These are phyloP conservation scores for Acleris sparsana DNA, from an alignment of 2,888 invertebrate species.

Conservation along the genomic window DNA sequence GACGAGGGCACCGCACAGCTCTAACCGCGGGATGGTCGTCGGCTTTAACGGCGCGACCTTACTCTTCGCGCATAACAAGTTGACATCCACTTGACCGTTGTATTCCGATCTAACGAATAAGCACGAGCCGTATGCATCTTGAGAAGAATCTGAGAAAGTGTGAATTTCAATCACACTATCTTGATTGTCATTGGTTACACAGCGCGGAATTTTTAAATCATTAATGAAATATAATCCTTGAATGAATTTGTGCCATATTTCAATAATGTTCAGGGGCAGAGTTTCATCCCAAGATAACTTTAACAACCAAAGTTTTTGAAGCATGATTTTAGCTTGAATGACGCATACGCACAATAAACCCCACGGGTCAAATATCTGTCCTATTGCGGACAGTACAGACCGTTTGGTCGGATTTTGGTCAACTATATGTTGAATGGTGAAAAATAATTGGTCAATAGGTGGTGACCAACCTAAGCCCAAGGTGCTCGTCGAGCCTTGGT, in stretches of 20 bases:
- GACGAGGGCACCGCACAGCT: conserved; percentile 31
- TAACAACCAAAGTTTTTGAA: conserved; percentile 27
- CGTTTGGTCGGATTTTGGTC: conserved; percentile 21
- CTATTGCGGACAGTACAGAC: conserved; percentile 26
- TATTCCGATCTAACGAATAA: conserved; percentile 13
- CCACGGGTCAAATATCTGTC: conserved; percentile 29
- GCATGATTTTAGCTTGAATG: conserved; percentile 27
- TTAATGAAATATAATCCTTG: not conserved
- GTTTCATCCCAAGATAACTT: conserved; percentile 18
- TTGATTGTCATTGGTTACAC: conserved; percentile 2
- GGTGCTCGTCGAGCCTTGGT: conserved; percentile 13
- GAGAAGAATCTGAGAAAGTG: conserved; percentile 21
- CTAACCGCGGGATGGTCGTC: conserved; percentile 33
- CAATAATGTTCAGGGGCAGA: conserved; percentile 1
- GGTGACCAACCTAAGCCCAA: conserved; percentile 24
- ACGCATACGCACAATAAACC: conserved; percentile 25
- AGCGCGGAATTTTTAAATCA: conserved; percentile 1
- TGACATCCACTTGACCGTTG: conserved; percentile 8
- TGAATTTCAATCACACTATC: conserved; percentile 16
- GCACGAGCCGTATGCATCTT: conserved; percentile 21
- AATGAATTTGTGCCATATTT: conserved; percentile 5
- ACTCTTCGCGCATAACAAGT: conserved; percentile 14
- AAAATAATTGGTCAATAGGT: conserved; percentile 9
- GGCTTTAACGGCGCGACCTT: conserved; percentile 31
- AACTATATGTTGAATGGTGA: conserved; percentile 6